phyloP scores from a whole-genome alignment of 2,113 vertebrate species.

The Cricetomys ansorgei region DNA sequence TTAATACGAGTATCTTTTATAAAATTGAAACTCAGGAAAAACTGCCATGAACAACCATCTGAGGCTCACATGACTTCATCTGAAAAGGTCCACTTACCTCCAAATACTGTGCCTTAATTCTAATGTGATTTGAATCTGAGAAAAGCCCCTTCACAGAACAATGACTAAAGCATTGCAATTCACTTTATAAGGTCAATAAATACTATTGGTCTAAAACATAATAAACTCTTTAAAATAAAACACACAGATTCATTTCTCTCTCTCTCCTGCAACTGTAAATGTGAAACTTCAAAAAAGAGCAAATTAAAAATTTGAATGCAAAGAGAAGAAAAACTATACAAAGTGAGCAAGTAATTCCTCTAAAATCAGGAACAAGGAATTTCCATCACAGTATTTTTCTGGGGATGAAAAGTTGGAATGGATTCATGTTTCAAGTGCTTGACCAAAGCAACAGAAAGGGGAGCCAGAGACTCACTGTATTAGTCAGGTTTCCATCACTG shows the following conservation, averaged over 20 bases:
- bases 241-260: neutral
- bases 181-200: neutral
- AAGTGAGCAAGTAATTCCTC: neutral
- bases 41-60: neutral
- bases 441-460: neutral
- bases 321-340: neutral
- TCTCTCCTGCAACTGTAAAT: neutral
- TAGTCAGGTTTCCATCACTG: neutral
- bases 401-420: neutral
- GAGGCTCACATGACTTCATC: neutral
- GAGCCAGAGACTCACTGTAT: neutral
- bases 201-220: neutral
- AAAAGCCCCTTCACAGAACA: neutral
- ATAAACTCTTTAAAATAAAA: neutral
- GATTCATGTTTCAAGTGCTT: neutral
- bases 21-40: neutral
- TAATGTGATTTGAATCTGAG: neutral
- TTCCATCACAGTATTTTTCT: neutral
- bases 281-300: neutral
- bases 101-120: neutral
- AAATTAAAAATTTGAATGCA: neutral
- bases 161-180: neutral
- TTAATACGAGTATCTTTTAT: neutral
- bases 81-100: slow-evolving; percentile 3
- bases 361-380: neutral